These are phyloP conservation scores for Oreamnos americanus DNA, from an alignment of 2,113 vertebrate species.

Conservation along the genomic window DNA sequence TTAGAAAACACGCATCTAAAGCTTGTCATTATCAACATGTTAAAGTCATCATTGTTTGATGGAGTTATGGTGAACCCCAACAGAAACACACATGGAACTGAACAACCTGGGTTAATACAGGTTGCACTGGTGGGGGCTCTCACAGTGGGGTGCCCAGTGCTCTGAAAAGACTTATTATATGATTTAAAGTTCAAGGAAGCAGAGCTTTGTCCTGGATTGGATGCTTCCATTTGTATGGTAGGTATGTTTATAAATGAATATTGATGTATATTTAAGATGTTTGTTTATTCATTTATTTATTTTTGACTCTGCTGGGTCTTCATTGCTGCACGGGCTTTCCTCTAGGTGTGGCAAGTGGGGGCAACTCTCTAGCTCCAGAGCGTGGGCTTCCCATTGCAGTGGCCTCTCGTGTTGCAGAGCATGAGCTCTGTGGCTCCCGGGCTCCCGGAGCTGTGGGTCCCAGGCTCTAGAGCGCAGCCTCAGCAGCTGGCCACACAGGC, in stretches of 20 bases:
- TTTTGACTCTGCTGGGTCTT: neutral
- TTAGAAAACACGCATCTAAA: neutral
- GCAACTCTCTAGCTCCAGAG: accelerated
- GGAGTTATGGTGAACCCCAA: neutral
- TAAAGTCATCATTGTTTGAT: neutral
- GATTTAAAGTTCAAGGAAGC: neutral
- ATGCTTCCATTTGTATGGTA: neutral
- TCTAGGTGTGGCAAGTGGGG: neutral
- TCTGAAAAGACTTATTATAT: neutral
- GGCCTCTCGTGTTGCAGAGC: neutral
- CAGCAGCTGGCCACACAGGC: neutral
- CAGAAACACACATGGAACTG: accelerated
- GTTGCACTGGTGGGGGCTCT: neutral
- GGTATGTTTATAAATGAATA: neutral
- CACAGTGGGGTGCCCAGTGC: accelerated
- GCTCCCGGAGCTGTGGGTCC: neutral
- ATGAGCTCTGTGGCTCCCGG: accelerated
- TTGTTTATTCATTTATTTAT: neutral
- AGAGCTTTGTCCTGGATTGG: neutral
- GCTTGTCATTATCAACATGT: neutral
- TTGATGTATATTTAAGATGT: neutral
- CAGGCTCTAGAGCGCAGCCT: neutral
- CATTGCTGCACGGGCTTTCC: neutral
- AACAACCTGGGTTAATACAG: neutral
- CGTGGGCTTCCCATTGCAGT: neutral